Evolutionary conservation across 2,888 invertebrate genomes (phyloP).

Genomic region (Drosophila falleni): DNA sequence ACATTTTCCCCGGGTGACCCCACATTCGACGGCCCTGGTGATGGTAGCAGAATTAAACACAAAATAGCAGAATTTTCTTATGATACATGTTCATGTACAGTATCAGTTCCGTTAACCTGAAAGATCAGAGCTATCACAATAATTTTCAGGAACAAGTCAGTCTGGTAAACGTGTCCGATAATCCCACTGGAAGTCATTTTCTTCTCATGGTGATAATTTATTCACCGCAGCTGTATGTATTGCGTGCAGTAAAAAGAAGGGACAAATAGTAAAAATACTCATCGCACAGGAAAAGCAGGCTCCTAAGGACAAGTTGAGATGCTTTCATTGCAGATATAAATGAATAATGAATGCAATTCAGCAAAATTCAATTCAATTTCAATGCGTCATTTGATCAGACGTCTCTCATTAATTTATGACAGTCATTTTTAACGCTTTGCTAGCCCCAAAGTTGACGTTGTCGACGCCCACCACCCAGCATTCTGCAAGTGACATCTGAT

Average conservation of each 20-base stretch:
- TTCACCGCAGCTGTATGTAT: not conserved
- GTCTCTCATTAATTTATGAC: constrained; percentile 83
- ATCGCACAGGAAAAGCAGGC: not conserved
- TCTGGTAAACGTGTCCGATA: no score
- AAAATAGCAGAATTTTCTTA: no score
- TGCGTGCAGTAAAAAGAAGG: not conserved
- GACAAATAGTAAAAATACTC: not conserved
- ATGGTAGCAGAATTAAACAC: no score
- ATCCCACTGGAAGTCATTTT: no score
- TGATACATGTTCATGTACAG: no score
- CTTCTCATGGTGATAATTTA: not conserved
- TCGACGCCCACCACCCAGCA: not conserved
- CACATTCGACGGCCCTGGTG: no score
- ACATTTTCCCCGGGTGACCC: no score
- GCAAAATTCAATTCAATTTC: constrained; percentile 79
- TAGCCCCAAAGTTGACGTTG: constrained; percentile 38
- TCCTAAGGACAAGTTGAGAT: constrained; percentile 6
- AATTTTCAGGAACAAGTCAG: no score
- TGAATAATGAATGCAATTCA: constrained; percentile 82
- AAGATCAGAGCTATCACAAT: no score
- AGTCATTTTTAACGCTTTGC: constrained; percentile 80
- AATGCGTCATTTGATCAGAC: constrained; percentile 65
- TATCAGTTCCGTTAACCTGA: no score
- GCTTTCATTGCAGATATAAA: constrained; percentile 66
- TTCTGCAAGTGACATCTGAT: not conserved